Evolutionary conservation across 2,797 vertebrate species (phyloP).

Genomic region (Eospalax fontanierii): DNA sequence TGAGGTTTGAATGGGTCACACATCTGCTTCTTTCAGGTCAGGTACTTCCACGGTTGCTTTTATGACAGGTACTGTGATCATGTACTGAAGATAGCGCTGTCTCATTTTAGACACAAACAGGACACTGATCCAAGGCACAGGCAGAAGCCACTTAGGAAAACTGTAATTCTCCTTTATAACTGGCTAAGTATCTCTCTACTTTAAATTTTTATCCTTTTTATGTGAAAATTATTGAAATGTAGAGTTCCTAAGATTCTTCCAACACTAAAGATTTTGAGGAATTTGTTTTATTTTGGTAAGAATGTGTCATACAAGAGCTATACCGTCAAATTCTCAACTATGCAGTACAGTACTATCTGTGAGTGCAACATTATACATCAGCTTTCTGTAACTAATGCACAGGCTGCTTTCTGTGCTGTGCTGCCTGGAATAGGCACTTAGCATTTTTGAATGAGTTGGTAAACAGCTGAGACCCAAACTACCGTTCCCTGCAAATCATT

Average conservation of each 20-base stretch:
- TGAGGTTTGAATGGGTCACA: not conserved
- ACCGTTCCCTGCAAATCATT: not conserved
- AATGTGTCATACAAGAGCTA: too few relatives aligned
- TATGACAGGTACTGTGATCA: not conserved
- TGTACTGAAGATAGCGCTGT: not conserved
- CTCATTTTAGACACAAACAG: not conserved
- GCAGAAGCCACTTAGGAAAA: not conserved
- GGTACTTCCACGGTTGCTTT: not conserved
- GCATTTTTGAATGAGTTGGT: conserved; percentile 20
- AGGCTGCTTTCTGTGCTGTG: not conserved
- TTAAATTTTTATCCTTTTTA: not conserved
- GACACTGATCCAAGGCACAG: not conserved
- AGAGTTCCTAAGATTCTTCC: not conserved
- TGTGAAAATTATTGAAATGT: not conserved
- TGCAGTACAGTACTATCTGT: not conserved
- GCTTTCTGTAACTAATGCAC: not conserved
- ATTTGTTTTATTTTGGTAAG: not conserved
- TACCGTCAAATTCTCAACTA: not conserved
- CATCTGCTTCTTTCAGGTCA: not conserved
- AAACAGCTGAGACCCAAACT: not conserved
- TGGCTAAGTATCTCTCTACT: not conserved
- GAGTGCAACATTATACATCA: not conserved
- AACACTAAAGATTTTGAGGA: not conserved
- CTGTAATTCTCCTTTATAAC: not conserved
- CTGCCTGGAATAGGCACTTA: not conserved